Evolutionary conservation across 2,888 invertebrate species (phyloP), one percentile per base, ranked within the genome.

Genomic region (Ophion obscuratus): DNA sequence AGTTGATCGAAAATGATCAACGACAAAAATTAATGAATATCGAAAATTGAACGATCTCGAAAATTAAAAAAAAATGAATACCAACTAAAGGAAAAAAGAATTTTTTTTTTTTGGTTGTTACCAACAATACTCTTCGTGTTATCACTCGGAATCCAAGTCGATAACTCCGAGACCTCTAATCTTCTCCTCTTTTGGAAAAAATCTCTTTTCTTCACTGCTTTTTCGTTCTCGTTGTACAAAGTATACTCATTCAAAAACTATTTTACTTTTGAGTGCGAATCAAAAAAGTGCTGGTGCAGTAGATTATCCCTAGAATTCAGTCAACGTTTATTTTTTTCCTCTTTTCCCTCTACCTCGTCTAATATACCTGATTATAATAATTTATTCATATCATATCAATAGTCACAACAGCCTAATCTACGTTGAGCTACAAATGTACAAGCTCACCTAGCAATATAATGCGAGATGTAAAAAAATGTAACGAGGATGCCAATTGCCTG

Each of bases 251-350:
- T 91, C 89, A 91, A 89, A 92, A 92, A 91, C 89, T 92, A 91
- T 77, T 84, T 57, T 81, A 71, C 86, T 91, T 89, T 68, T 83
- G 86, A 88, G 93, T 93, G 93, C 93, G 87, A 89, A 90, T 92
- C 89, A 92, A 93, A 92, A 91, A 93, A 89, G 93, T 93, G 93
- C 93, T 89, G 91, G 93, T 93, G 93, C 92, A 92, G 87, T 92
- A 85, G 90, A 90, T 91, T 93, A 92, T 93, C 93, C 93, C 93
- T 93, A 93, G 93, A 92, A 93, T 93, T 93, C 93, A 93, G 93
- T 93, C 93, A 93, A 93, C 93, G 89, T 91, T 86, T 80, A 87
- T 81, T 70, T 75, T 84, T 87, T 66, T 57, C 59, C 68, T 68
- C 11, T 67, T 71, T 57, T 61, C 61, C 62, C 11, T 44, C 27